A percentile compares a stretch with the other conserved stretches of the same genome.
Conservation (phyloP, 2,797 vertebrate genomes). For the Fundulus diaphanus region DNA sequence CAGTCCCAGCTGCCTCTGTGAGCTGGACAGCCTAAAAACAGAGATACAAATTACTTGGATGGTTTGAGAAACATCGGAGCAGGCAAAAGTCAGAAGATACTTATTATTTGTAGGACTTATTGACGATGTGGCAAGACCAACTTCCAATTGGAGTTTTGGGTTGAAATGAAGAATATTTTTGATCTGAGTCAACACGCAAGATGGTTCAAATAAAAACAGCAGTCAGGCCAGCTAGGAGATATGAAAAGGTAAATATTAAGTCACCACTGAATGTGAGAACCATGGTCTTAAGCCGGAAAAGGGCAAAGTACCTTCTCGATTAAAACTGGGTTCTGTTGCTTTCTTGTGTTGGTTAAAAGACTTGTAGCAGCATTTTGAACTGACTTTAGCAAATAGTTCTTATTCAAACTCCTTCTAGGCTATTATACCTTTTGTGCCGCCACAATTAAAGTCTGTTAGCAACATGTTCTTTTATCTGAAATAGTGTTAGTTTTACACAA, state of each 20-base stretch:
- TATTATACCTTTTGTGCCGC: too few relatives aligned
- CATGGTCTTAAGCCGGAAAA: too few relatives aligned
- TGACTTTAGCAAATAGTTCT: too few relatives aligned
- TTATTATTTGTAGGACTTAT: neutral
- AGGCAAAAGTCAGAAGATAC: neutral
- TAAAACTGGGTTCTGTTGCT: too few relatives aligned
- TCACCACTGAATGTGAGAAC: neutral
- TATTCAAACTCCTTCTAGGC: too few relatives aligned
- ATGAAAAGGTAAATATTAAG: neutral
- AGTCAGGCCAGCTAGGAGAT: neutral
- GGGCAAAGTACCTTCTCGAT: too few relatives aligned
- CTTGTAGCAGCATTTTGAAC: too few relatives aligned
- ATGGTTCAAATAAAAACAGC: too few relatives aligned
- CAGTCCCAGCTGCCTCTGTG: slow-evolving; percentile 76
- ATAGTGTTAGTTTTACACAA: too few relatives aligned
- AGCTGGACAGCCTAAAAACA: slow-evolving; percentile 85
- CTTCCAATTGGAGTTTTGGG: neutral
- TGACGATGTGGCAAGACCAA: neutral
- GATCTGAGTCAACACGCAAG: neutral
- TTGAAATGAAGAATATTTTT: neutral
- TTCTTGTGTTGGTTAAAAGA: too few relatives aligned
- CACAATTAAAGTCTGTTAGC: too few relatives aligned
- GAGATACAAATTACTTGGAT: neutral
- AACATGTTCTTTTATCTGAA: too few relatives aligned
- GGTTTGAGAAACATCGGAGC: neutral